Evolutionary conservation across 2,797 vertebrate species (phyloP), one percentile per base, ranked within the genome.

Genomic region (Xenops minutus): DNA sequence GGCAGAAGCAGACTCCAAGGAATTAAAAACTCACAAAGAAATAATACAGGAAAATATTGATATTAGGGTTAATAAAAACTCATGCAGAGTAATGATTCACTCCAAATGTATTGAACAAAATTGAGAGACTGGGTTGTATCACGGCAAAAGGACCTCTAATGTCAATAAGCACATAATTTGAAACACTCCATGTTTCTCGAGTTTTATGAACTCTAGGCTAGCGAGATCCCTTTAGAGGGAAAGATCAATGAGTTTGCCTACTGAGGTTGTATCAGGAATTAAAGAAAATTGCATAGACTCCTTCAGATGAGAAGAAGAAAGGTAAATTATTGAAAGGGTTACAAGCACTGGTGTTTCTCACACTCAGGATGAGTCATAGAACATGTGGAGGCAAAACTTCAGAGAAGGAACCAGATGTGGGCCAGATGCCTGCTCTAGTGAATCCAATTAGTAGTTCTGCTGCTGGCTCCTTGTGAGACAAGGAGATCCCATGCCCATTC

Each of bases 21-120:
- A 89, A 74, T 58, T 39, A 36, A 88, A 96, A 83, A n/a, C 3
- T 4, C 32, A 3, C 14, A 77, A 74, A 80, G 34, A 92, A 88
- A 54, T 77, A 37, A 64, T 37, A 92, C 23, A 89, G 37, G 17
- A 77, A 85, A 88, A 68, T 44, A 61, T 14, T 75, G 24, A 10
- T 56, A 34, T 72, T 93, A 71, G 74, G n/a, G 29, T 69, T 88
- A 93, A 89, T 88, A 79, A 89, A 92, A 94, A 36, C 11, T 68
- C 32, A 64, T 55, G 48, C 16, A 37, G 12, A 10, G 7, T 48
- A 86, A 80, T 77, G 22, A 86, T 93, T 91, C 51, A 68, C 36
- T 89, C 64, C 75, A 92, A 85, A 89, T 85, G 15, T n/a, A 64
- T 8, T 58, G 46, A 78, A 92, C 64, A n/a, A 93, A 92, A 64